These are phyloP conservation scores for Arion vulgaris DNA, from an alignment of 1,140 invertebrate genomes.

Conservation along the genomic window DNA sequence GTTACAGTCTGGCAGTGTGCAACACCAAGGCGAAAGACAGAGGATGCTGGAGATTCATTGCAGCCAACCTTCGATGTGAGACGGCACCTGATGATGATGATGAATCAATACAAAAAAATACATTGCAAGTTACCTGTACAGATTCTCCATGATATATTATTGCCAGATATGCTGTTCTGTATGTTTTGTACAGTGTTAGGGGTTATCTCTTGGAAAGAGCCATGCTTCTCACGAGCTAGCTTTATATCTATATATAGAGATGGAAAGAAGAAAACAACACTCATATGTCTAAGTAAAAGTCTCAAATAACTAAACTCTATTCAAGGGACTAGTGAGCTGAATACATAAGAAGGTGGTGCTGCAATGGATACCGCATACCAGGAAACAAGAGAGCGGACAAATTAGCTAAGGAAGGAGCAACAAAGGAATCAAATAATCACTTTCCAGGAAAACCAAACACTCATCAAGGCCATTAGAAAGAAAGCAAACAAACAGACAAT, in stretches of 20 bases:
- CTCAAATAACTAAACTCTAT: neutral
- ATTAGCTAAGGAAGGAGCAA: neutral
- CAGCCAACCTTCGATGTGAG: too few relatives aligned
- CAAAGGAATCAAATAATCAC: neutral
- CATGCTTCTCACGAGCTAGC: neutral
- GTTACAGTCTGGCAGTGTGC: neutral
- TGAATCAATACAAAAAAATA: neutral
- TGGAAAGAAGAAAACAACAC: neutral
- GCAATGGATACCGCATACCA: neutral
- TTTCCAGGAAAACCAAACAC: neutral
- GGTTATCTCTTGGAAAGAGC: neutral
- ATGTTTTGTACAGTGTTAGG: neutral
- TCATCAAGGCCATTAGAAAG: too few relatives aligned
- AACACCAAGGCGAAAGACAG: neutral
- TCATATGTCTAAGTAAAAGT: neutral
- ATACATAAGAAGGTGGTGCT: neutral
- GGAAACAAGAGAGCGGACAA: neutral
- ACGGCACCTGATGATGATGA: too few relatives aligned
- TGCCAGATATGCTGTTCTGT: conserved; percentile 5
- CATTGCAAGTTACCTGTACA: conserved; percentile 22
- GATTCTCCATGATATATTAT: conserved; percentile 9
- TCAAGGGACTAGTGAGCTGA: neutral
- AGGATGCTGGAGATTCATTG: too few relatives aligned
- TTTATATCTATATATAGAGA: conserved; percentile 26
- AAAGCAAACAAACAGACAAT: too few relatives aligned